These are phyloP conservation scores for Tubulanus polymorphus DNA, from an alignment of 2,888 invertebrate genomes.

Conservation along the genomic window DNA sequence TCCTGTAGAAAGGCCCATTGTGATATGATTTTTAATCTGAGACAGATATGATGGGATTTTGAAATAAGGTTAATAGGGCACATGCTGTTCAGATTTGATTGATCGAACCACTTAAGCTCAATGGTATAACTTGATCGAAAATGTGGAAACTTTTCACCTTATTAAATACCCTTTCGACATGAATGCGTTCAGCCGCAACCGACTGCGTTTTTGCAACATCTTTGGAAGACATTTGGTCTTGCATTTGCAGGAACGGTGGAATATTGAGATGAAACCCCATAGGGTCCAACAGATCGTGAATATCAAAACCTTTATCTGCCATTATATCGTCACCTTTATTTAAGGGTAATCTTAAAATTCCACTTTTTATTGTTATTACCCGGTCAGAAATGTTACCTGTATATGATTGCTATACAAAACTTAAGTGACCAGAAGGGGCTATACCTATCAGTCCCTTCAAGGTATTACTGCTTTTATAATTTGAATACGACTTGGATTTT, in stretches of 20 bases:
- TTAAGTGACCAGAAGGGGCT: constrained; percentile 10
- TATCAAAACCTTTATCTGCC: constrained; percentile 14
- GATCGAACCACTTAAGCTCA: constrained; percentile 8
- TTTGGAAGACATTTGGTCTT: constrained; percentile 2
- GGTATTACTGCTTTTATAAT: constrained; percentile 12
- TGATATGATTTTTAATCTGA: no score
- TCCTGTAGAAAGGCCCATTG: no score
- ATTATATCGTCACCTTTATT: constrained; percentile 16
- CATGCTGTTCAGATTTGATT: constrained; percentile 13
- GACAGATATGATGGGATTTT: no score
- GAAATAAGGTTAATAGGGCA: constrained; percentile 6
- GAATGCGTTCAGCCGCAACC: constrained; percentile 5
- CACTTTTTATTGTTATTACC: no score
- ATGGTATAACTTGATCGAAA: constrained; percentile 10
- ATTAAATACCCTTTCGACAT: constrained; percentile 8
- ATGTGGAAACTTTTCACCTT: constrained; percentile 12
- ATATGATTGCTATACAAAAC: constrained; percentile 10
- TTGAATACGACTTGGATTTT: background rate
- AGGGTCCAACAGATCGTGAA: constrained; percentile 5
- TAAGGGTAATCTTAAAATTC: no score
- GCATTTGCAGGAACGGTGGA: constrained; percentile 10
- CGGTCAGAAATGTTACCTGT: constrained; percentile 14
- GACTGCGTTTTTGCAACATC: background rate
- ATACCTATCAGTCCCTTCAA: constrained; percentile 8
- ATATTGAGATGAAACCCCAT: constrained; percentile 8